Evolutionary conservation across 2,113 vertebrate genomes (phyloP).

Genomic region (Muscicapa adusta): DNA sequence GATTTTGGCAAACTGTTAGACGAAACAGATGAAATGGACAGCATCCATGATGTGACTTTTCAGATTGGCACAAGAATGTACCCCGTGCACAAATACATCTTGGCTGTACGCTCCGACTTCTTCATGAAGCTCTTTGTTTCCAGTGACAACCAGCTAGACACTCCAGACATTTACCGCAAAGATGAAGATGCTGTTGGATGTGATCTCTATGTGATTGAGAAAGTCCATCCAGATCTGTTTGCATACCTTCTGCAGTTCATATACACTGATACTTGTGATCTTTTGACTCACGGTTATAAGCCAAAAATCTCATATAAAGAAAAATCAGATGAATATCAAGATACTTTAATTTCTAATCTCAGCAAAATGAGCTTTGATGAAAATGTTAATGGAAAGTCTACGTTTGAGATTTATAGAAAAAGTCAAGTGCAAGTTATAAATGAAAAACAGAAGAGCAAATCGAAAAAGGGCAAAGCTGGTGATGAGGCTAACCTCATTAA

Average conservation of each 20-base stretch:
- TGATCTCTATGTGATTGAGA: constrained; percentile 87
- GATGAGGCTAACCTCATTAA: constrained; percentile 83
- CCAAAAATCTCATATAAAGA: constrained; percentile 69
- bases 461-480: constrained; percentile 83
- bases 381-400: constrained; percentile 76
- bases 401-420: constrained; percentile 85
- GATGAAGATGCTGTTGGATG: constrained; percentile 88
- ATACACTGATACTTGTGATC: constrained; percentile 91
- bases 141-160: constrained; percentile 43
- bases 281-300: constrained; percentile 83
- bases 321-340: constrained; percentile 70
- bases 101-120: constrained; percentile 86
- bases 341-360: constrained; percentile 80
- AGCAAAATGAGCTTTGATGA: constrained; percentile 79
- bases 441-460: constrained; percentile 83
- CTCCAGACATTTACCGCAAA: constrained; percentile 73
- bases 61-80: constrained; percentile 86
- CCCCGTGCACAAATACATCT: constrained; percentile 90
- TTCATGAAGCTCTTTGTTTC: constrained; percentile 84
- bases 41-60: constrained; percentile 91
- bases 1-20: constrained; percentile 85
- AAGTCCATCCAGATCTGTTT: constrained; percentile 85
- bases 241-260: constrained; percentile 87
- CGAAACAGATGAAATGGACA: constrained; percentile 90
- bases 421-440: constrained; percentile 72